A percentile compares a stretch with the other conserved stretches of the same genome.
phyloP scores from a whole-genome alignment of 2,113 vertebrate species.

The Hippopotamus amphibius region DNA sequence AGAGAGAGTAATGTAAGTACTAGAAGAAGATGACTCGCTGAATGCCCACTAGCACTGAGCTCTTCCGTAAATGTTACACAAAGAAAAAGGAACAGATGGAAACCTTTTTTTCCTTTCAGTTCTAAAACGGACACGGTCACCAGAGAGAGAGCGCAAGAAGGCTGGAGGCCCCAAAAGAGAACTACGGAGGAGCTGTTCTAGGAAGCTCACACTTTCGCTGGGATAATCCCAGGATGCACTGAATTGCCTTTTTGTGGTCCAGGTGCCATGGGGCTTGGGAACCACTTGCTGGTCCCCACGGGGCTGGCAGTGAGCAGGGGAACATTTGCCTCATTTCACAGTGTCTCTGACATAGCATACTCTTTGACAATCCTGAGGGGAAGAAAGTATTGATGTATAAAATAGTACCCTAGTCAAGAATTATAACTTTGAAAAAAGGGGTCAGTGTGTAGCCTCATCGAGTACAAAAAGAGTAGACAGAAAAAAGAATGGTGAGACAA shows the following conservation, averaged over 20 bases:
- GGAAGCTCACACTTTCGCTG: background rate
- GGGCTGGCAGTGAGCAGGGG: background rate
- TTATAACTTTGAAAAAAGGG: background rate
- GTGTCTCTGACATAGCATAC: background rate
- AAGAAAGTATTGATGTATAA: background rate
- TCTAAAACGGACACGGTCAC: conserved; percentile 40
- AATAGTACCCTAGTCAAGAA: background rate
- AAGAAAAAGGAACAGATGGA: conserved; percentile 44
- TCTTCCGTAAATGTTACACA: background rate
- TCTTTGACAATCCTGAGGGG: background rate
- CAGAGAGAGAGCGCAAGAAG: background rate
- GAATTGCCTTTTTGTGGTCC: background rate
- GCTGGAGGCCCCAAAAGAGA: background rate
- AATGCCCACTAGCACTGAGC: background rate
- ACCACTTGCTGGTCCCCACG: background rate
- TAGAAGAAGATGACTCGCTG: background rate
- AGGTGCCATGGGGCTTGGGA: background rate
- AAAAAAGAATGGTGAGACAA: background rate
- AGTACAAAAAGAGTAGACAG: background rate
- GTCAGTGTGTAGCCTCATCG: background rate
- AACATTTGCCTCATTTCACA: background rate
- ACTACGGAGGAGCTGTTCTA: background rate
- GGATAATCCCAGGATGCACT: background rate
- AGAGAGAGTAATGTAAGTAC: background rate
- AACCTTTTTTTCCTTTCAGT: conserved; percentile 23